Evolutionary conservation across 2,888 invertebrate species (phyloP).

Genomic region (Melipona beecheii): DNA sequence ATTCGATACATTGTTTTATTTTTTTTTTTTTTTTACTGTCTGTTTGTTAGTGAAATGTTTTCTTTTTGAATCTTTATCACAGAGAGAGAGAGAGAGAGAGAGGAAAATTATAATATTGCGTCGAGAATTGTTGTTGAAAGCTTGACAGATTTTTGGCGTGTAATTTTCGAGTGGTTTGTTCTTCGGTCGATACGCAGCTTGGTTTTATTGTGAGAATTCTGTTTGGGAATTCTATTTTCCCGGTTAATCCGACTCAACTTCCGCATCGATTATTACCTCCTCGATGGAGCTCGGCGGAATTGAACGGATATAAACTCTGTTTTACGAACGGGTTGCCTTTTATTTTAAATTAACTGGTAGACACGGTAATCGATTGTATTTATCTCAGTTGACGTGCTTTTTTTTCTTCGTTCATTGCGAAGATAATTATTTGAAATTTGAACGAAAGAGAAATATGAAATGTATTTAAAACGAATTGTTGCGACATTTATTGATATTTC

Average conservation of each 20-base stretch:
- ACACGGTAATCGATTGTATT: background rate
- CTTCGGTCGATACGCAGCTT: background rate
- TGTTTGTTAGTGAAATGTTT: no score
- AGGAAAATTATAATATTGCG: no score
- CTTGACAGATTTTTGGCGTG: no score
- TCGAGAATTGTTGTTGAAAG: no score
- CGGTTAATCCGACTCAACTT: background rate
- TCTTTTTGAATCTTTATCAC: no score
- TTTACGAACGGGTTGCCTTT: background rate
- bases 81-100: no score
- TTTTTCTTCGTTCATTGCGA: background rate
- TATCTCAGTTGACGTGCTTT: background rate
- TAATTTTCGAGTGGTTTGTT: background rate
- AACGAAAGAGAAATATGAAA: no score
- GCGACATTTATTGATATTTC: no score
- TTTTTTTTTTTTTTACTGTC: no score
- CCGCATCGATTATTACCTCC: background rate
- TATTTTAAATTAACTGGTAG: background rate
- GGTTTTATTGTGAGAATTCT: background rate
- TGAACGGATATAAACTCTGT: background rate
- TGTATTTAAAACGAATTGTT: no score
- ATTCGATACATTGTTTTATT: no score
- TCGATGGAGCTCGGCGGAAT: background rate
- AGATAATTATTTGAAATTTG: no score
- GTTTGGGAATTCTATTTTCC: slow-evolving; percentile 12